Base-by-base conservation (phyloP, 2,888 invertebrate species). In the Eupithecia vulgata region DNA sequence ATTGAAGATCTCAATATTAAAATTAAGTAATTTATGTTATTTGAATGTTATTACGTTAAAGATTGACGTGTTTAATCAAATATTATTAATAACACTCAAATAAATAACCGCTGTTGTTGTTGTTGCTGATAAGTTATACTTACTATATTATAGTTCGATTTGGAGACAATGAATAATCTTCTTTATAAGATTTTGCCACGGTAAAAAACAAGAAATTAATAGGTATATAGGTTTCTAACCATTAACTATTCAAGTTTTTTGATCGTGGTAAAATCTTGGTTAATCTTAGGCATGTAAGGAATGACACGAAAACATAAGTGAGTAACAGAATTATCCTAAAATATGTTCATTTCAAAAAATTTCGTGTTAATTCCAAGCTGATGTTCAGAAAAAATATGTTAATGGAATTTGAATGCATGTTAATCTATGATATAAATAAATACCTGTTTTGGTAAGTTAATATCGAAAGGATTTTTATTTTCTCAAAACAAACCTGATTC, bases 361-460 rank as follows among this genome's bases (percentile, higher is more conserved):
- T 30, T 35, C 71, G 62, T 81, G 88, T 89, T 88, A 81, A 88
- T 86, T 81, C 89, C 91, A 89, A 90, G 91, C 87, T 88, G 84
- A 83, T 79, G 84, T 86, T 90, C 86, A 84, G 88, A 87, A 86
- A 87, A 88, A 91, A 91, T 90, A 91, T 88, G 90, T 89, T 92
- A 93, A 90, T 90, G 93, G 92, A 93, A 93, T 93, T 92, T 93
- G 92, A 94, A 93, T 93, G 92, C 93, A 94, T 94, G 94, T 94
- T 94, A 93, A 92, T 91, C 90, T 90, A 89, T 90, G 86, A 90
- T 88, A 89, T 88, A 87, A 86, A 91, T 91, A 91, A 91, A 94
- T 93, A 94, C 94, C 93, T 93, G 91, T 92, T 93, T 93, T 94
- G 94, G 94, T 93, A 93, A 93, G 81, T 90, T 86, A 88, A 87